Evolutionary conservation across 2,888 invertebrate genomes (phyloP), one percentile per base, ranked within the genome.

Genomic region (Sepioteuthis lessoniana): DNA sequence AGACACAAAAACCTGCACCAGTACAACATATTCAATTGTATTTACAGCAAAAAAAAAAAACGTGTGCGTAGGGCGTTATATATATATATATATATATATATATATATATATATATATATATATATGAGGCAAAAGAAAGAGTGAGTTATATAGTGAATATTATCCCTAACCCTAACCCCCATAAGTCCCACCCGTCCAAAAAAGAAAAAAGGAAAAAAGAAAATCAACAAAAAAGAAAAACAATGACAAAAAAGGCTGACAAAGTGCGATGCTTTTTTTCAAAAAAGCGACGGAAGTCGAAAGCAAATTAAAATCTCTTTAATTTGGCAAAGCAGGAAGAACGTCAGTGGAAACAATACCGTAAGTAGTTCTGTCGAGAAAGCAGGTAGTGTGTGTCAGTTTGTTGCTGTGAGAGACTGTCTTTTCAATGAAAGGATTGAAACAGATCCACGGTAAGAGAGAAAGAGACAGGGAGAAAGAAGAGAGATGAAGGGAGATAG

Each of bases 241-340:
- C 3, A 76, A 2, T 3, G 10, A 76, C 31, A n/a, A 76, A 10
- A 76, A 76, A n/a, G 19, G 76, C 76, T 76, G 76, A 76, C 76
- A 76, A 76, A 76, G 76, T 31, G 10, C 8, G 19, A 31, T 5
- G 60, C n/a, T n/a, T 76, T n/a, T n/a, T n/a, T n/a, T n/a, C 10
- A n/a, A 28, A n/a, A n/a, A 76, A 3, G n/a, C n/a, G 76, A 10
- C 76, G 76, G 76, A 76, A 76, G 76, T 19, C 31, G 76, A n/a
- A 76, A 76, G 76, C 76, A 76, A 76, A 76, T 76, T 76, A 76
- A 76, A 76, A 76, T 76, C 76, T 76, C 8, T n/a, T n/a, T 76
- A 31, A 31, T 76, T 76, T 76, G 76, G n/a, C 10, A 16, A 76
- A n/a, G 76, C 76, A 76, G 76, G 76, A 76, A 76, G 76, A 76